A percentile compares a stretch with the other conserved stretches of the same genome.
These are phyloP conservation scores for Platerodrilus igneus DNA, from an alignment of 2,888 invertebrate species.

Conservation along the genomic window DNA sequence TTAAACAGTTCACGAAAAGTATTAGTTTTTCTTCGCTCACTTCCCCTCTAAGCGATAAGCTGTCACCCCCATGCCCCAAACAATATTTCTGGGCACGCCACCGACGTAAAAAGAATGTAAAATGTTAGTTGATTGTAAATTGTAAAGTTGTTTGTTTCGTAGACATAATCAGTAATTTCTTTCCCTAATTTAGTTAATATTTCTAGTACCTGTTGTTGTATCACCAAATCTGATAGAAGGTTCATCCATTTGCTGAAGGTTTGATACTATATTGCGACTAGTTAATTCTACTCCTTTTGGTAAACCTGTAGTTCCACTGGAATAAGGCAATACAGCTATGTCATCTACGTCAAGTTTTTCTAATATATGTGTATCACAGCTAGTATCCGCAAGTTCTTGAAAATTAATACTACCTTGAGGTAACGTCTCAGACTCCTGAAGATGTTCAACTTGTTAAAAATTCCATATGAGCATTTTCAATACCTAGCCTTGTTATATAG, in stretches of 20 bases:
- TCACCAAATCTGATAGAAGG: conserved; percentile 4
- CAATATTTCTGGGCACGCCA: too few species aligned
- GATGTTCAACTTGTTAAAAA: background rate
- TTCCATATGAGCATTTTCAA: background rate
- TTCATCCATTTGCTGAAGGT: conserved; percentile 32
- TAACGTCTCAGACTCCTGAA: conserved; percentile 45
- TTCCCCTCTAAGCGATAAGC: too few species aligned
- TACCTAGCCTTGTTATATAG: too few species aligned
- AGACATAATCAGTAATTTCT: background rate
- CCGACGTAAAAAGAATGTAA: too few species aligned
- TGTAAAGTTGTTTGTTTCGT: too few species aligned
- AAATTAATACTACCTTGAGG: conserved; percentile 59
- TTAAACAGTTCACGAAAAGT: too few species aligned
- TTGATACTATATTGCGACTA: conserved; percentile 55
- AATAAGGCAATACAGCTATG: conserved; percentile 69
- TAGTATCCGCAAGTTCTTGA: conserved; percentile 55
- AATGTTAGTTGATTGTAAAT: too few species aligned
- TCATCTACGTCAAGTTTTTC: conserved; percentile 53
- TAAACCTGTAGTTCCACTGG: conserved; percentile 81
- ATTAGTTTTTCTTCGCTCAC: too few species aligned
- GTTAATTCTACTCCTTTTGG: conserved; percentile 71
- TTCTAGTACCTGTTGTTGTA: conserved; percentile 9
- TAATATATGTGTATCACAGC: conserved; percentile 51
- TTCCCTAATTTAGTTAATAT: background rate
- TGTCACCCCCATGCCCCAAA: too few species aligned